Evolutionary conservation across 2,888 invertebrate species (phyloP).

Genomic region (Sceliomorpha sp.): DNA sequence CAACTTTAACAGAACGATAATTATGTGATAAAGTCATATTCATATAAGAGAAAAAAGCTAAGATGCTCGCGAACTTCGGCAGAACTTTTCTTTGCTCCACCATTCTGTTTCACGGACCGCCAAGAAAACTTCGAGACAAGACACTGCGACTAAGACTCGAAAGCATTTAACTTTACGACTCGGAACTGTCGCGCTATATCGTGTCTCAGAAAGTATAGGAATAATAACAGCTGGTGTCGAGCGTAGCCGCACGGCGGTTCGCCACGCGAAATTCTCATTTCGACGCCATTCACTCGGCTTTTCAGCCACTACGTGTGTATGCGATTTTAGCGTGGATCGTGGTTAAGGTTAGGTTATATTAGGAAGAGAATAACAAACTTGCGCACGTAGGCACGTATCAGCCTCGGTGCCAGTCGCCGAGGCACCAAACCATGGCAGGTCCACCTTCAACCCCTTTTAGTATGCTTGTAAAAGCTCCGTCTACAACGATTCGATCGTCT

Average conservation of each 20-base stretch:
- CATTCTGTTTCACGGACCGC: conserved; percentile 2
- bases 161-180: conserved; percentile 25
- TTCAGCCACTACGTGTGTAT: conserved; percentile 34
- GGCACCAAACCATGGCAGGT: conserved; percentile 30
- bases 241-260: conserved; percentile 76
- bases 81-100: background rate
- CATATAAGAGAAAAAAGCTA: no score
- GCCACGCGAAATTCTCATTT: conserved; percentile 73
- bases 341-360: conserved; percentile 38
- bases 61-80: conserved; percentile 4
- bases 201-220: conserved; percentile 57
- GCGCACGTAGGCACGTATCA: conserved; percentile 68
- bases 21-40: no score
- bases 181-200: conserved; percentile 8
- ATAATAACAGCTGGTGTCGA: conserved; percentile 74
- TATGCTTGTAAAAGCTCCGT: conserved; percentile 6
- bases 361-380: conserved; percentile 42
- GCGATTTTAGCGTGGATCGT: conserved; percentile 16
- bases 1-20: no score
- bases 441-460: conserved; percentile 7
- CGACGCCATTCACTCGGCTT: conserved; percentile 56
- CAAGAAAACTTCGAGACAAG: conserved; percentile 12
- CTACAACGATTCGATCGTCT: conserved; percentile 19
- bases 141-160: no score
- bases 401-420: conserved; percentile 77